Percentiles rank a stretch among this genome's conserved stretches.
These are phyloP conservation scores for Heteromormyrus szaboi DNA, from an alignment of 2,797 vertebrate species.

Conservation along the genomic window DNA sequence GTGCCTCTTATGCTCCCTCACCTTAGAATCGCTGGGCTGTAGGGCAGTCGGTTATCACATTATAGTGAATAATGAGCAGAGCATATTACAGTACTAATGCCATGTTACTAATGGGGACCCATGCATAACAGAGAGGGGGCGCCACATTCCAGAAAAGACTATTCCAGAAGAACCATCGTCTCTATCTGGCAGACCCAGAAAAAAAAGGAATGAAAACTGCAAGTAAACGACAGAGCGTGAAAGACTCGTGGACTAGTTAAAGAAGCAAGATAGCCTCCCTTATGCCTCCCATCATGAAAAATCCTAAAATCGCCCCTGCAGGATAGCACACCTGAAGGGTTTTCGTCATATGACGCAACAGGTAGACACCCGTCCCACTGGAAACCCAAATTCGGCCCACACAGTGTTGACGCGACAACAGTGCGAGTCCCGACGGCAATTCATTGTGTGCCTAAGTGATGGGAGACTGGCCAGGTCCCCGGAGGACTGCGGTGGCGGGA, in stretches of 20 bases:
- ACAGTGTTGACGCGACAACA: neutral
- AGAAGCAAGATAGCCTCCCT: neutral
- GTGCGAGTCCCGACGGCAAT: neutral
- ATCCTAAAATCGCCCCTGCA: neutral
- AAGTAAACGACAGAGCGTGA: neutral
- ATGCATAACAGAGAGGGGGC: neutral
- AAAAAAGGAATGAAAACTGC: neutral
- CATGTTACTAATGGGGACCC: neutral
- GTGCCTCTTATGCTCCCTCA: neutral
- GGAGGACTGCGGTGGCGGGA: neutral
- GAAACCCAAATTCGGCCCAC: neutral
- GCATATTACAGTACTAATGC: neutral
- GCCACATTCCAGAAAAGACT: neutral
- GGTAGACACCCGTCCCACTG: neutral
- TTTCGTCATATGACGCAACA: neutral
- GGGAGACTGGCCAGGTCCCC: neutral
- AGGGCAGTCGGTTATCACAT: neutral
- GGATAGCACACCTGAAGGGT: neutral
- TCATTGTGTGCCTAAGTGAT: neutral
- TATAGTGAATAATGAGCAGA: neutral
- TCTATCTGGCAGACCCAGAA: neutral
- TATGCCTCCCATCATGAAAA: neutral
- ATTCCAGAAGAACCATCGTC: neutral
- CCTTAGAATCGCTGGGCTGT: neutral
- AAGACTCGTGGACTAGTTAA: neutral